Evolutionary conservation across 2,888 invertebrate species (phyloP), one percentile per base, ranked within the genome.

Genomic region (Ditylenchus weischeri): DNA sequence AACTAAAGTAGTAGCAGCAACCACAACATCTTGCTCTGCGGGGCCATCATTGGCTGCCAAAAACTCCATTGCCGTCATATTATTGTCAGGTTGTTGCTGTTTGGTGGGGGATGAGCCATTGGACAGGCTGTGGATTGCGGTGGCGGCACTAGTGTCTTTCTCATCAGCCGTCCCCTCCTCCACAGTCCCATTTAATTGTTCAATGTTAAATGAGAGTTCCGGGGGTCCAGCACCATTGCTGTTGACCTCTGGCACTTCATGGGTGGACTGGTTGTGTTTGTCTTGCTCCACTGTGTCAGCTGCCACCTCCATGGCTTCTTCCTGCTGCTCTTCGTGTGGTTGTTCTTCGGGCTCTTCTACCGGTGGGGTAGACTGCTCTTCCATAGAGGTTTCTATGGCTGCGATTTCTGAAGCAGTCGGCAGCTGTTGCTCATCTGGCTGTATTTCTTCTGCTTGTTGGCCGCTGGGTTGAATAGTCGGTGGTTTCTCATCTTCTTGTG

Each of bases 261-360:
- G 36, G 13, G 59, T 59, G n/a, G 59, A 19, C 59, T 29, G 23
- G 23, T 54, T 43, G 23, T 21, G 2, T 38, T 59, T 43, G 35
- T 59, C 19, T 43, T n/a, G 15, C 62, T 64, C 7, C 36, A 43
- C 59, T 60, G 51, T n/a, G 64, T 18, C 36, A 35, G 11, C 23
- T 29, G 23, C 63, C n/a, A 15, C 66, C 36, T 69, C 65, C 18
- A 18, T 58, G 8, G 8, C 43, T n/a, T 43, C 38, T 35, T 68
- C 67, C 43, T 43, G 43, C 43, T 43, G 43, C 29, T 29, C 29
- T 29, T 29, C 29, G 2, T 29, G 29, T 29, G 29, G 29, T 29
- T 29, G 29, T 49, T 59, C 63, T 59, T 38, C 19, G 0, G 8
- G 7, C 43, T 60, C 57, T 21, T 15, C 35, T 29, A 29, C 29